phyloP scores from a whole-genome alignment of 2,888 invertebrate species.

The Pseudoips prasinana region DNA sequence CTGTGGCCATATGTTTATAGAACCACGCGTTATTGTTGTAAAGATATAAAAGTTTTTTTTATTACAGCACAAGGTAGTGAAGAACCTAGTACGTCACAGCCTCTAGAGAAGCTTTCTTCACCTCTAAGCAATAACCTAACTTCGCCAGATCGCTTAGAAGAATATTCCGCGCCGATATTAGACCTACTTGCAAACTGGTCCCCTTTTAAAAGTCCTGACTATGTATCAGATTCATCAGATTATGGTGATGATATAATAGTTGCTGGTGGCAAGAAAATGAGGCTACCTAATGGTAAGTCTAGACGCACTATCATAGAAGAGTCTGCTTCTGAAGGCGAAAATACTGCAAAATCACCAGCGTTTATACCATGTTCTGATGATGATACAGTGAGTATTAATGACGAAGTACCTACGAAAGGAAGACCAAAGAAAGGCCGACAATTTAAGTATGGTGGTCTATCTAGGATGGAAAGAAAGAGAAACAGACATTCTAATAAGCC shows the following conservation, averaged over 20 bases:
- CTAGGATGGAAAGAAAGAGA: slow-evolving; percentile 6
- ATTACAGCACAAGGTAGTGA: slow-evolving; percentile 8
- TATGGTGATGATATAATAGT: slow-evolving; percentile 6
- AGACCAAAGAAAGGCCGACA: slow-evolving; percentile 6
- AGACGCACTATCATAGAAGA: slow-evolving; percentile 9
- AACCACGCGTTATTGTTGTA: slow-evolving; percentile 7
- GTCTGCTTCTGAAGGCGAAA: slow-evolving; percentile 11
- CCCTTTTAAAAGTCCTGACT: slow-evolving; percentile 8
- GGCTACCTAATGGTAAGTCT: slow-evolving; percentile 8
- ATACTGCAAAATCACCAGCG: slow-evolving; percentile 7
- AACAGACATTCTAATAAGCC: slow-evolving; percentile 6
- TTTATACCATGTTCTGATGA: slow-evolving; percentile 8
- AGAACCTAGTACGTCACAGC: slow-evolving; percentile 8
- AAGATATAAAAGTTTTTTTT: slow-evolving; percentile 8
- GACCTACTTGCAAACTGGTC: slow-evolving; percentile 11
- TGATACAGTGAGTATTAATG: slow-evolving; percentile 8
- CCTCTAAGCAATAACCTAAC: slow-evolving; percentile 6
- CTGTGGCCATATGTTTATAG: slow-evolving; percentile 6
- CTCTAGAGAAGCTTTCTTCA: slow-evolving; percentile 10
- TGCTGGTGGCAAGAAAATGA: slow-evolving; percentile 10
- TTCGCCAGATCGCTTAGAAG: slow-evolving; percentile 13
- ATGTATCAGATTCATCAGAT: slow-evolving; percentile 8
- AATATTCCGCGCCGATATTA: slow-evolving; percentile 11
- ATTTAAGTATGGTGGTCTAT: slow-evolving; percentile 7
- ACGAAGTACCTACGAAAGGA: slow-evolving; percentile 3